Percentiles rank a stretch among this genome's conserved stretches.
Conservation (phyloP, 2,888 invertebrate genomes). For the Hypsopygia costalis region DNA sequence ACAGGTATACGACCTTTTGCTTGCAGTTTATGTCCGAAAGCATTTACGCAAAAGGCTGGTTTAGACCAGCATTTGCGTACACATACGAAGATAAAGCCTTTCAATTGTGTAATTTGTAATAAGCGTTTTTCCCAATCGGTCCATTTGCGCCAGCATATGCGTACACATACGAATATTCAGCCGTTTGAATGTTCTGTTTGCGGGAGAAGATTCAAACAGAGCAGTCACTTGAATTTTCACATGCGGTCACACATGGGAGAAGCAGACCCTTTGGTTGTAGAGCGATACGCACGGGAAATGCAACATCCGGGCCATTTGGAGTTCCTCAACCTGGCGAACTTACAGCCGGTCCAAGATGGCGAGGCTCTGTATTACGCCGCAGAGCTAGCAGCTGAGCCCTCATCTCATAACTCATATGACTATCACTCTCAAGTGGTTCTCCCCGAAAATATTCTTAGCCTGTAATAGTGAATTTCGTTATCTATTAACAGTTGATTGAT, state of each 20-base stretch:
- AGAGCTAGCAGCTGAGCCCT: slow-evolving; percentile 36
- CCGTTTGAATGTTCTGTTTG: slow-evolving; percentile 68
- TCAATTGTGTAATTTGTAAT: slow-evolving; percentile 66
- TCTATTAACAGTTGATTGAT: too few species aligned
- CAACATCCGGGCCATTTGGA: slow-evolving; percentile 42
- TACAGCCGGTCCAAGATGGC: slow-evolving; percentile 59
- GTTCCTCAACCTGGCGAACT: slow-evolving; percentile 53
- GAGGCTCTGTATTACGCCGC: slow-evolving; percentile 66
- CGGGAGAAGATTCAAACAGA: slow-evolving; percentile 66
- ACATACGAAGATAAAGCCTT: slow-evolving; percentile 71
- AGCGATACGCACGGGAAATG: slow-evolving; percentile 40
- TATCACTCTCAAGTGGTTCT: slow-evolving; percentile 25
- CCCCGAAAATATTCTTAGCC: slow-evolving; percentile 23
- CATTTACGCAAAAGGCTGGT: slow-evolving; percentile 72
- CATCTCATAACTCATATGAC: slow-evolving; percentile 22
- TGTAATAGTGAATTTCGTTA: slow-evolving; percentile 9
- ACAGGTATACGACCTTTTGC: slow-evolving; percentile 64
- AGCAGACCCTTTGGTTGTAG: slow-evolving; percentile 33
- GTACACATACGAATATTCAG: slow-evolving; percentile 73
- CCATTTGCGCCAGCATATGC: slow-evolving; percentile 71
- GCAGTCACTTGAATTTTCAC: slow-evolving; percentile 72
- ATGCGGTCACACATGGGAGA: slow-evolving; percentile 61
- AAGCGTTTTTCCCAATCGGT: slow-evolving; percentile 73
- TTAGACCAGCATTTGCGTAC: slow-evolving; percentile 71
- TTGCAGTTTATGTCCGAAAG: slow-evolving; percentile 65